These are phyloP conservation scores for Asbolus verrucosus DNA, from an alignment of 1,140 invertebrate species.

Conservation along the genomic window DNA sequence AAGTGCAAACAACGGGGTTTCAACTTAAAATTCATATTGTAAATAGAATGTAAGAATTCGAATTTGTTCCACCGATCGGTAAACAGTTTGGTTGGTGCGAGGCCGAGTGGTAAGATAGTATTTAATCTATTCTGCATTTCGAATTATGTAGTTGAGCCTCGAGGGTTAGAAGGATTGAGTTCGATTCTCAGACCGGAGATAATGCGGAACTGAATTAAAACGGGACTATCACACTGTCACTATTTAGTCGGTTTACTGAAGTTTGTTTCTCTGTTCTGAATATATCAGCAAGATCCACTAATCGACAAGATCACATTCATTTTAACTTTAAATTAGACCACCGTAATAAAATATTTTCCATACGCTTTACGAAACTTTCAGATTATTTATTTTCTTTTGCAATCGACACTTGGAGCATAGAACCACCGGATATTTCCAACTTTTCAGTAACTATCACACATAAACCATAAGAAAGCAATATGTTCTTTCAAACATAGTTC, in stretches of 20 bases:
- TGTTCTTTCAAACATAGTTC: background rate
- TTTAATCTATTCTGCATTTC: conserved; percentile 48
- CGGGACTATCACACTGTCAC: conserved; percentile 48
- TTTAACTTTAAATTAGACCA: conserved; percentile 3
- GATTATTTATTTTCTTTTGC: conserved; percentile 1
- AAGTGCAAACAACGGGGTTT: conserved; percentile 31
- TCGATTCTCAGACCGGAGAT: conserved; percentile 48
- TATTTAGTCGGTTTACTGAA: conserved; percentile 43
- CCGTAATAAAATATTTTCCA: background rate
- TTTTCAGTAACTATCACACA: background rate
- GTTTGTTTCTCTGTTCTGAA: conserved; percentile 43
- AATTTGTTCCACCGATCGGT: conserved; percentile 39
- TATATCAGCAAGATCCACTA: conserved; percentile 39
- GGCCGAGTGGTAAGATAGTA: conserved; percentile 46
- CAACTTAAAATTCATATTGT: no score
- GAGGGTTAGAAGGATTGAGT: conserved; percentile 48
- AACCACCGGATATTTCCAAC: background rate
- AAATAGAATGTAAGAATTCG: conserved; percentile 42
- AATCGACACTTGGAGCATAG: background rate
- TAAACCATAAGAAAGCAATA: conserved; percentile 2
- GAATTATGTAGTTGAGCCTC: conserved; percentile 44
- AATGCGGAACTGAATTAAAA: conserved; percentile 50
- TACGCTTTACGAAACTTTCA: conserved; percentile 1
- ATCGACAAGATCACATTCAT: conserved; percentile 41
- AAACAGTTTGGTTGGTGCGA: conserved; percentile 31